These are phyloP conservation scores for Cottus gobio DNA, from an alignment of 2,113 vertebrate genomes.

Conservation along the genomic window DNA sequence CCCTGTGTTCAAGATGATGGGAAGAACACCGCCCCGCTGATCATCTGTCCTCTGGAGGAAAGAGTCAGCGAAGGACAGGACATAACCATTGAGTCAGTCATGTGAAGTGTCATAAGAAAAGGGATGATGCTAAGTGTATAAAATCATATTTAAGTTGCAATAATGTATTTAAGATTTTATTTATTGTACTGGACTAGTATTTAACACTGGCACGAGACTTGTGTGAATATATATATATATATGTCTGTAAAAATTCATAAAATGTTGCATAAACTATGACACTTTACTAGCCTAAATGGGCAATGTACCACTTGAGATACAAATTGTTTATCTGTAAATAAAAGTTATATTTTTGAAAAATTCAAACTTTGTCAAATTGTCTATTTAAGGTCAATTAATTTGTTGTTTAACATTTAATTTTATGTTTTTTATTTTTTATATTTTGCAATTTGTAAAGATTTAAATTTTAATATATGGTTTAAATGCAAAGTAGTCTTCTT, in stretches of 20 bases:
- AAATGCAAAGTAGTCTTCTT: too few relatives aligned
- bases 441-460: too few relatives aligned
- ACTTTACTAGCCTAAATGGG: neutral
- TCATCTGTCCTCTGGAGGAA: constrained; percentile 42
- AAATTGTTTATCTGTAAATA: neutral
- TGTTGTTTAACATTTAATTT: too few relatives aligned
- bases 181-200: neutral
- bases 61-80: neutral
- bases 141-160: constrained; percentile 4
- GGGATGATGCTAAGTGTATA: neutral
- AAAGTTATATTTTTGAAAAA: neutral
- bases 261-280: neutral
- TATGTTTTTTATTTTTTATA: too few relatives aligned
- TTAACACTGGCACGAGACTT: too few relatives aligned
- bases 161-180: neutral
- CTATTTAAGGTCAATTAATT: too few relatives aligned
- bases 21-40: too few relatives aligned
- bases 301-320: neutral
- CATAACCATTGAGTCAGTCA: neutral
- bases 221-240: too few relatives aligned
- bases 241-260: too few relatives aligned
- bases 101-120: neutral
- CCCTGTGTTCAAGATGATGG: constrained; percentile 58
- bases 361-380: too few relatives aligned
- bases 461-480: too few relatives aligned